Evolutionary conservation across 2,888 invertebrate species (phyloP).

Genomic region (Lasiommata megera): DNA sequence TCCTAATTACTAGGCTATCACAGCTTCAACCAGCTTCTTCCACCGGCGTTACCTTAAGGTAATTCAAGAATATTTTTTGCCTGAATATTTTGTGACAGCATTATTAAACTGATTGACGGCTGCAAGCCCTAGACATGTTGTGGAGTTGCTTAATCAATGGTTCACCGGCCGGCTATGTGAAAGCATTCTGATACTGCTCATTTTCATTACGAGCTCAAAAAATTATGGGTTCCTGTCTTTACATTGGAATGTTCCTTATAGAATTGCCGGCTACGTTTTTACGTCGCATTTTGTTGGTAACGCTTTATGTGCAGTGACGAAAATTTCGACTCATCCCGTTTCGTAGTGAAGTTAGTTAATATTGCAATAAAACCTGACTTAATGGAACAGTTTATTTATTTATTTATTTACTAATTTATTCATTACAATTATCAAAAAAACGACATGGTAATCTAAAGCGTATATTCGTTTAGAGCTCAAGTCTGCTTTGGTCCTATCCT

Average conservation of each 20-base stretch:
- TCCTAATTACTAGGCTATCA: no score
- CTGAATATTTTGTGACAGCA: no score
- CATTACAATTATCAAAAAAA: no score
- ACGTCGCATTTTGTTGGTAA: background rate
- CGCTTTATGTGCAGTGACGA: background rate
- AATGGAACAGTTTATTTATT: no score
- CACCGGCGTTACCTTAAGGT: no score
- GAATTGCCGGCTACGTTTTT: conserved; percentile 8
- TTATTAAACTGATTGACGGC: background rate
- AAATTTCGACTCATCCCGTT: background rate
- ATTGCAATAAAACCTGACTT: background rate
- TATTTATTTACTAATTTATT: no score
- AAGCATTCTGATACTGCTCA: conserved; percentile 8
- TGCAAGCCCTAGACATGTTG: conserved; percentile 3
- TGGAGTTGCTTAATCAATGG: conserved; percentile 16
- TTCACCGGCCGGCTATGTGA: conserved; percentile 2
- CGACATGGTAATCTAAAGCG: no score
- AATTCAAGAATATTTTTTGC: no score
- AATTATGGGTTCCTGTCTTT: conserved; percentile 15
- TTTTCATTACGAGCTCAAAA: conserved; percentile 9
- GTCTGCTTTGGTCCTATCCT: no score
- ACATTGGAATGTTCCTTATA: conserved; percentile 6
- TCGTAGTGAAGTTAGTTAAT: no score
- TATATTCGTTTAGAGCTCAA: no score
- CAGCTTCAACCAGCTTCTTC: no score